Evolutionary conservation across 1,140 invertebrate genomes (phyloP).

Genomic region (Cephus cinctus): DNA sequence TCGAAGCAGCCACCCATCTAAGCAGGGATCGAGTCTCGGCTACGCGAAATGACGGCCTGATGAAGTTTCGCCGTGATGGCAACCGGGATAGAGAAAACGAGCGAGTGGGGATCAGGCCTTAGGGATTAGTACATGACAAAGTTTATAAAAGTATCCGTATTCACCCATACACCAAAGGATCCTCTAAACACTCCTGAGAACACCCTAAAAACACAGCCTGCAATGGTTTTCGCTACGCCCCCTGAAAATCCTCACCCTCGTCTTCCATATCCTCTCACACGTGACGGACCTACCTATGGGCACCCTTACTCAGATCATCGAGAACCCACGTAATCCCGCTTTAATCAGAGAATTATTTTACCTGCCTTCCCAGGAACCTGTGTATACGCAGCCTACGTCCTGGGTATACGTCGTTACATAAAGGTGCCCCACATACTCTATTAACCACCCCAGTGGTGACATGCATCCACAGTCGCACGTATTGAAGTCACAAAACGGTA

Average conservation of each 20-base stretch:
- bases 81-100: constrained; percentile 13
- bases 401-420: no score
- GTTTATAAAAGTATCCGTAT: constrained; percentile 51
- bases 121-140: constrained; percentile 50
- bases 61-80: constrained; percentile 48
- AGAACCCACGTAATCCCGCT: no score
- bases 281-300: constrained; percentile 35
- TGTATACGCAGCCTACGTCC: no score
- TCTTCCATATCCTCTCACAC: constrained; percentile 18
- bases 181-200: constrained; percentile 14
- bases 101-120: constrained; percentile 35
- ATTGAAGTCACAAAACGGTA: no score
- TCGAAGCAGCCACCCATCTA: constrained; percentile 17
- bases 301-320: no score
- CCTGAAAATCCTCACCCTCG: no score
- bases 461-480: no score
- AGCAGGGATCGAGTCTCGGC: constrained; percentile 35
- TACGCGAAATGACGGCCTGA: constrained; percentile 52
- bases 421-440: no score
- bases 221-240: no score
- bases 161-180: constrained; percentile 26
- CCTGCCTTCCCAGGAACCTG: no score
- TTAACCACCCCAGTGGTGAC: not conserved
- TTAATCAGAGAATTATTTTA: no score
- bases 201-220: no score